Base-by-base conservation (phyloP, 2,888 invertebrate species). In the Capitulum mitella region DNA sequence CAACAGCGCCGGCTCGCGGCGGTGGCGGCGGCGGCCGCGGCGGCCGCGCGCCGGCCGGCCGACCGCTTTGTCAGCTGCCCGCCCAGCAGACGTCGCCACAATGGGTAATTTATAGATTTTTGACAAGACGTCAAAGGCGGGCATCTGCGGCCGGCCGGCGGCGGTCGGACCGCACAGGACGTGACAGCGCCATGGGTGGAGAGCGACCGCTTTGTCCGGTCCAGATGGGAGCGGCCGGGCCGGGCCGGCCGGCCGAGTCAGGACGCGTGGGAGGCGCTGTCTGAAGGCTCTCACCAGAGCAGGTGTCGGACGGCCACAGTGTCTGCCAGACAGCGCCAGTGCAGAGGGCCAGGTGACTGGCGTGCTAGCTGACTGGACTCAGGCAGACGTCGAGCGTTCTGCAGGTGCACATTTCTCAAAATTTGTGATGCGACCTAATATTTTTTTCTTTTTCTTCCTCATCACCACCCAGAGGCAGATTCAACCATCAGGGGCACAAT, bases 101-200 rank as follows among this genome's bases (percentile, higher is more conserved):
- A 70, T 70, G 26, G 70, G 37, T 70, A 70, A 40, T 70, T 70
- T 70, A 70, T 70, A 70, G 70, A 70, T 70, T 70, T 70, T 70
- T 70, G 70, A 70, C 70, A n/a, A n/a, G 29, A 40, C 40, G 70
- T 70, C 70, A 70, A 37, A 16, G 26, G 58, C 58, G 58, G 26
- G n/a, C n/a, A 58, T 70, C 29, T 37, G 34, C 22, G 37, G 40
- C 26, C 40, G 37, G 26, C 3, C 40, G 32, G 34, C 19, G 64
- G 10, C n/a, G 58, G n/a, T 3, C 64, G 3, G 70, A 70, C 70
- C 70, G 70, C 70, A 22, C 70, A 70, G 70, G 70, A 37, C 40
- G 70, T 1, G 70, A 6, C 70, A 26, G 40, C 40, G 70, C 26
- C 70, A 3, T 12, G 70, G 70, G 70, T 16, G 70, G 37, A 40